These are phyloP conservation scores for Remorina albescens DNA, from an alignment of 2,797 vertebrate genomes.

Conservation along the genomic window DNA sequence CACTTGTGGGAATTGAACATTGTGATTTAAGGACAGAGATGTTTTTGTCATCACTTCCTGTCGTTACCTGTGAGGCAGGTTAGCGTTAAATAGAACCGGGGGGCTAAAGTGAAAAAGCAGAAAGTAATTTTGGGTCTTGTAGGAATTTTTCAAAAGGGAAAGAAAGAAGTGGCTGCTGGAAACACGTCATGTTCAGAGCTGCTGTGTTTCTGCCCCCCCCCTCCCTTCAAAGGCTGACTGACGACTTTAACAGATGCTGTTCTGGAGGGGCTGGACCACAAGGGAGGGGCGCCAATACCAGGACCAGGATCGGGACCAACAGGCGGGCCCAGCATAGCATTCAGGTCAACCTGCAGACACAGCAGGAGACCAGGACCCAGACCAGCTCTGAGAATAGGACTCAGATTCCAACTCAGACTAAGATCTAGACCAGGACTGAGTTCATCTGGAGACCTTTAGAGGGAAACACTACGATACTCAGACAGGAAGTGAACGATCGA, in stretches of 20 bases:
- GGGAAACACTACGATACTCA: too few species aligned
- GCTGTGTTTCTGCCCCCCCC: conserved; percentile 78
- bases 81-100: conserved; percentile 57
- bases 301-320: conserved; percentile 12
- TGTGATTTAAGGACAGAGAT: too few species aligned
- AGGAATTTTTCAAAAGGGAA: conserved; percentile 66
- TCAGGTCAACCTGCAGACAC: too few species aligned
- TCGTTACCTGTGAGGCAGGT: conserved; percentile 16
- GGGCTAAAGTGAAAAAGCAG: conserved; percentile 80
- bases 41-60: too few species aligned
- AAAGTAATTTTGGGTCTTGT: conserved; percentile 69
- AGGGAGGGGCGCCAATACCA: too few species aligned
- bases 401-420: too few species aligned
- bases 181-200: conserved; percentile 75
- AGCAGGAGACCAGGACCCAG: too few species aligned
- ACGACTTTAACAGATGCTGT: conserved; percentile 68
- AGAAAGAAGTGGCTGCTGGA: conserved; percentile 50
- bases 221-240: conserved; percentile 67
- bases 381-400: too few species aligned
- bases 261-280: conserved; percentile 51
- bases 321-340: conserved; percentile 9
- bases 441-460: too few species aligned
- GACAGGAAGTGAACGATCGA: too few species aligned
- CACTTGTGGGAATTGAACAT: too few species aligned
- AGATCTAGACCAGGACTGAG: too few species aligned